Conservation (phyloP, 2,797 vertebrate genomes). For the Galaxias olidus region DNA sequence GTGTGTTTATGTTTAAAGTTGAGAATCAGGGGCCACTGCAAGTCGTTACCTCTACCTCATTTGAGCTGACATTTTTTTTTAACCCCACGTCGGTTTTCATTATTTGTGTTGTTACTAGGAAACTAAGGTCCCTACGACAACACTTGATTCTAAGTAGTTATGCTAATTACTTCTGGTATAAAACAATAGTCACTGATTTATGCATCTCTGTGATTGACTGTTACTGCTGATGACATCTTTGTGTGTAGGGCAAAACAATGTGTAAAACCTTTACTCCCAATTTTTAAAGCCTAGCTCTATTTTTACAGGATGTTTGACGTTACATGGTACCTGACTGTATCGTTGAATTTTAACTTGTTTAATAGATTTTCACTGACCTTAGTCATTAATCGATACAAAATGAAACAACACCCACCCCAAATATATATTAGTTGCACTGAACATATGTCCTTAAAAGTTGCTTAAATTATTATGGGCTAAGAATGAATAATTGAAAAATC, state of each 20-base stretch:
- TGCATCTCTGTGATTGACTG: slow-evolving; percentile 4
- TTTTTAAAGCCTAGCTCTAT: too few relatives aligned
- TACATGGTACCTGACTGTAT: too few relatives aligned
- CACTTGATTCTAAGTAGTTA: slow-evolving; percentile 9
- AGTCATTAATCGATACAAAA: too few relatives aligned
- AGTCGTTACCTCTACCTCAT: slow-evolving; percentile 27
- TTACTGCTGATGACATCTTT: slow-evolving; percentile 37
- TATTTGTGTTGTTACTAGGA: slow-evolving; percentile 30
- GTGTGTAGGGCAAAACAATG: slow-evolving; percentile 11
- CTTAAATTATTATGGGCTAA: slow-evolving; percentile 6
- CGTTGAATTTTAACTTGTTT: too few relatives aligned
- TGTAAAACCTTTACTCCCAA: slow-evolving; percentile 19
- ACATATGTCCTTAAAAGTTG: neutral
- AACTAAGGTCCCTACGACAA: slow-evolving; percentile 33
- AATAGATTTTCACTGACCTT: too few relatives aligned
- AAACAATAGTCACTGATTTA: neutral
- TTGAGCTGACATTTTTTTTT: slow-evolving; percentile 37
- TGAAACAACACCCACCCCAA: neutral
- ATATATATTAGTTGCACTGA: slow-evolving; percentile 10
- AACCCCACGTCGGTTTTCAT: slow-evolving; percentile 38
- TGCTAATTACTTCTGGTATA: neutral
- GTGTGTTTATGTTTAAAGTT: neutral
- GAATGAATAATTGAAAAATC: slow-evolving; percentile 20
- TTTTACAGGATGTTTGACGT: too few relatives aligned
- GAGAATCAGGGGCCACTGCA: slow-evolving; percentile 24